Evolutionary conservation across 1,140 invertebrate genomes (phyloP).

Genomic region (Oedothorax gibbosus): DNA sequence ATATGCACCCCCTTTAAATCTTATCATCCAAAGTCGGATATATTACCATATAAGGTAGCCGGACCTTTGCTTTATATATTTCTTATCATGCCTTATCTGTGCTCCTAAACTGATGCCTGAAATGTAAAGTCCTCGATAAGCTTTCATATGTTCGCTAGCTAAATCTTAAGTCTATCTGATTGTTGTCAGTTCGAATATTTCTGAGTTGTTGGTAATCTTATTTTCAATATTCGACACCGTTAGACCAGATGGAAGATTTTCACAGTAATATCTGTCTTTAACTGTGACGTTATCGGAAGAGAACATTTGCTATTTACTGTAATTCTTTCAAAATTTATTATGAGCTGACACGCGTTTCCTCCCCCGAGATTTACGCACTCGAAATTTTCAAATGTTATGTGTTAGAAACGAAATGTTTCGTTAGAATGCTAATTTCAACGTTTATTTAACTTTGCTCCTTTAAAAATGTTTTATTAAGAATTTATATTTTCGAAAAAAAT

Average conservation of each 20-base stretch:
- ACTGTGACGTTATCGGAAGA: too few species aligned
- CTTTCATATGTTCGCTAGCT: constrained; percentile 20
- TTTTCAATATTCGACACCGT: constrained; percentile 6
- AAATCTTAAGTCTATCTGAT: constrained; percentile 43
- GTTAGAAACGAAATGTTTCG: too few species aligned
- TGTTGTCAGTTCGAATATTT: constrained; percentile 19
- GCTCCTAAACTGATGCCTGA: constrained; percentile 46
- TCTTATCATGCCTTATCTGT: constrained; percentile 15
- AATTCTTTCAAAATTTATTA: too few species aligned
- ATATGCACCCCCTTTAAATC: neutral
- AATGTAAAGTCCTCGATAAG: constrained; percentile 41
- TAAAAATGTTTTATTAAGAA: too few species aligned
- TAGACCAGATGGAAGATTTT: neutral
- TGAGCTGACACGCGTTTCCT: too few species aligned
- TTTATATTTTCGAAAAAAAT: too few species aligned
- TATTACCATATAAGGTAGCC: constrained; percentile 32
- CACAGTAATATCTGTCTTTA: too few species aligned
- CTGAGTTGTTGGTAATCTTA: neutral
- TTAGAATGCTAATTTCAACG: too few species aligned
- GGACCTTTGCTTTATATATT: constrained; percentile 23
- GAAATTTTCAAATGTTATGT: too few species aligned
- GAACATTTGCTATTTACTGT: too few species aligned
- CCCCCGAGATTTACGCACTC: too few species aligned
- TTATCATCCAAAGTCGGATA: constrained; percentile 2
- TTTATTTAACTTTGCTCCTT: too few species aligned